Evolutionary conservation across 1,140 invertebrate species (phyloP).

Genomic region (Calliphora vicina): DNA sequence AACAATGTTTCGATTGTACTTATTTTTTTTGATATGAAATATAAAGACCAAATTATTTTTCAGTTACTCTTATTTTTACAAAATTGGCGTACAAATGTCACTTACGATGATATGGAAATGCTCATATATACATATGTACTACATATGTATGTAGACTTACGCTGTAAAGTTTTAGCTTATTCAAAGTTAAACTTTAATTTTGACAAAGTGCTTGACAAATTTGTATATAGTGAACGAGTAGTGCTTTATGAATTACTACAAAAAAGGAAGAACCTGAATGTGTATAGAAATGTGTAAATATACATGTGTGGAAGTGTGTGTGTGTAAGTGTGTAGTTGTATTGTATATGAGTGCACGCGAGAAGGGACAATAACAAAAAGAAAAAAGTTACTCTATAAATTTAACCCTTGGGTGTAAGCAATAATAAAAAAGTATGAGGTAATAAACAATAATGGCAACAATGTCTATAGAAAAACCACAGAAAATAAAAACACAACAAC

Average conservation of each 20-base stretch:
- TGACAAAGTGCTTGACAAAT: neutral
- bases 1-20: no score
- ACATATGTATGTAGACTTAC: neutral
- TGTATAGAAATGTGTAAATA: no score
- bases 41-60: no score
- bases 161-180: neutral
- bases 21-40: no score
- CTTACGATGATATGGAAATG: no score
- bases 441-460: constrained; percentile 16
- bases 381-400: neutral
- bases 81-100: no score
- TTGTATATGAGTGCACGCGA: neutral
- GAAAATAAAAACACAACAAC: neutral
- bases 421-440: neutral
- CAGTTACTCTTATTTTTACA: no score
- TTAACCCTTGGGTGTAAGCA: constrained; percentile 4
- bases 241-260: neutral
- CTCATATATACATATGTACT: neutral
- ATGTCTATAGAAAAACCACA: constrained; percentile 3
- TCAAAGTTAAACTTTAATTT: neutral
- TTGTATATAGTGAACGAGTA: neutral
- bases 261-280: no score
- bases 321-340: neutral
- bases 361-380: neutral
- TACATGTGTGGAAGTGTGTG: no score